phyloP scores from a whole-genome alignment of 2,888 invertebrate genomes.

The Antheraea yamamai region DNA sequence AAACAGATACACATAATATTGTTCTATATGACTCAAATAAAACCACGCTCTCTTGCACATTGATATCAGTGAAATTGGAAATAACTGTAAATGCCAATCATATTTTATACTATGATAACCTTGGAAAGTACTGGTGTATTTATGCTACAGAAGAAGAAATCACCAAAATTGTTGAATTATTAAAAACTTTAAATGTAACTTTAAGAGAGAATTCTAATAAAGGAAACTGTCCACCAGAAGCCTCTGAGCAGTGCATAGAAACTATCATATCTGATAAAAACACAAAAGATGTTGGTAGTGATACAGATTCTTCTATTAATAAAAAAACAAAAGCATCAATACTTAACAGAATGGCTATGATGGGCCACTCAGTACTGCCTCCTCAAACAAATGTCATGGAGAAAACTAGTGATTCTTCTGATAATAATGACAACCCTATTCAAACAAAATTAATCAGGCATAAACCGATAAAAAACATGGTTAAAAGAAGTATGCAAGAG shows the following conservation, averaged over 20 bases:
- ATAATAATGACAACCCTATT: constrained; percentile 50
- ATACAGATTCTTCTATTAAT: constrained; percentile 63
- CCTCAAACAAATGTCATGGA: constrained; percentile 37
- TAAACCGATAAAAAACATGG: constrained; percentile 50
- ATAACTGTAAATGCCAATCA: constrained; percentile 58
- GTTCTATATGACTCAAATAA: constrained; percentile 69
- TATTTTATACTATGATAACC: constrained; percentile 66
- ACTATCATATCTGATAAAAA: constrained; percentile 24
- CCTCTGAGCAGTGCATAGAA: constrained; percentile 21
- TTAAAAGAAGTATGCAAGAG: constrained; percentile 46
- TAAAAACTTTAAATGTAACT: constrained; percentile 47
- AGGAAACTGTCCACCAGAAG: constrained; percentile 39
- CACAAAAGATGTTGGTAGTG: constrained; percentile 52
- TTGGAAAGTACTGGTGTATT: constrained; percentile 65
- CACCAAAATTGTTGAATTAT: constrained; percentile 48
- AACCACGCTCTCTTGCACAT: constrained; percentile 58
- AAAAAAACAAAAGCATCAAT: constrained; percentile 67
- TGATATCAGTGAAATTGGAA: constrained; percentile 48
- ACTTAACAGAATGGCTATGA: constrained; percentile 68
- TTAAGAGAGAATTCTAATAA: constrained; percentile 41
- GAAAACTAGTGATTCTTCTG: constrained; percentile 66
- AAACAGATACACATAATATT: constrained; percentile 52
- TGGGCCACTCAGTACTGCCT: constrained; percentile 73
- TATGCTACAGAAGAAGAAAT: constrained; percentile 56
- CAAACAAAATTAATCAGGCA: constrained; percentile 51